Base-by-base conservation (phyloP, 2,113 vertebrate species). In the Arizona elegans region DNA sequence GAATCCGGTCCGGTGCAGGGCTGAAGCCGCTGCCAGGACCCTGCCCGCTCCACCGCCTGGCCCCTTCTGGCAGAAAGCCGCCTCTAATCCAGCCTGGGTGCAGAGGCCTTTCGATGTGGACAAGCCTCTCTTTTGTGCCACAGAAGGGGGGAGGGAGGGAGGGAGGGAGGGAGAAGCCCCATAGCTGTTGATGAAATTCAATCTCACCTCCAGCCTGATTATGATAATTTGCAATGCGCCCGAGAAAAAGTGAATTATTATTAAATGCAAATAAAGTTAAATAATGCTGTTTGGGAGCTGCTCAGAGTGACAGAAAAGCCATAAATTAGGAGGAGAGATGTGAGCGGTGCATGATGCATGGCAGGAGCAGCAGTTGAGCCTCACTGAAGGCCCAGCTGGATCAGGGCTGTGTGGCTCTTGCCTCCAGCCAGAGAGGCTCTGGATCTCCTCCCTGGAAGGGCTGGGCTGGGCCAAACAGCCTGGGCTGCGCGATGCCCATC, bases 221-320 rank as follows among this genome's bases (percentile, higher is more conserved):
- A 1, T 81, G 95, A 93, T 95, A 93, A 96, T 93, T 93, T 90
- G 92, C 93, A 86, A 92, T 0, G 50, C 91, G 92, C 70, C 70
- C 33, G 38, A 93, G 94, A 90, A 56, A 70, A 94, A 92, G 54
- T 55, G 92, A 93, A 43, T 96, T 91, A 90, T 94, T 95, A 88
- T 92, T 92, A 91, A 94, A 95, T 92, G 94, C 88, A 91, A 96
- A 95, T 94, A 91, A 53, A 94, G 92, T 88, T 38, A 93, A 95
- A 89, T 91, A 92, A 92, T 87, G 90, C 59, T 88, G 86, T 86
- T 92, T 90, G 93, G 90, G 94, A 91, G 94, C 93, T 43, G 75
- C n/a, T 88, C 85, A 38, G 1, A 12, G 86, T 26, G 0, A 23
- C 65, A 92, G 10, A 26, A 56, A 2, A 53, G 0, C 0, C 92